These are phyloP conservation scores for Galendromus occidentalis DNA, from an alignment of 1,140 invertebrate species.

Conservation along the genomic window DNA sequence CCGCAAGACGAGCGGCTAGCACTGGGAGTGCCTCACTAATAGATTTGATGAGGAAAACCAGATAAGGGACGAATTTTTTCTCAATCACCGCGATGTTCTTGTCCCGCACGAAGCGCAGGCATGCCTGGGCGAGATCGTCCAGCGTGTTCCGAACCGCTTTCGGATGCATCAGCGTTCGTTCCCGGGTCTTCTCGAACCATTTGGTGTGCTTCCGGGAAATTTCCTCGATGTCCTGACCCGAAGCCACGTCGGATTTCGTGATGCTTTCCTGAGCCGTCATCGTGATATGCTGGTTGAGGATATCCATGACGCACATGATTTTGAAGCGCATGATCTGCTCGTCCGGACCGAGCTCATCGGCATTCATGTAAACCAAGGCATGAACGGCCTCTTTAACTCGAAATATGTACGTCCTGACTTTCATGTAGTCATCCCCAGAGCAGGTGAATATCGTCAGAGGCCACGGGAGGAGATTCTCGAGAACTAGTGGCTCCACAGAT, in stretches of 20 bases:
- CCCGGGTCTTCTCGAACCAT: not conserved
- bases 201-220: not conserved
- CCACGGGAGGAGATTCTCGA: not conserved
- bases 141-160: not conserved
- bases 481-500: not conserved
- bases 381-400: not conserved
- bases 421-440: not conserved
- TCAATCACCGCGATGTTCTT: not conserved
- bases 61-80: not conserved
- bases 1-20: not conserved
- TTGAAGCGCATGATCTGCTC: not conserved
- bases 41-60: not conserved
- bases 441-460: not conserved
- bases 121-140: not conserved
- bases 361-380: not conserved
- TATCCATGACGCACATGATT: not conserved
- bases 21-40: not conserved
- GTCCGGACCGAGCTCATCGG: not conserved
- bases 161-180: not conserved
- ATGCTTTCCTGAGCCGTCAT: not conserved
- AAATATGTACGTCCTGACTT: not conserved
- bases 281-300: conserved; percentile 3
- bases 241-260: not conserved
- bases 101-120: not conserved
- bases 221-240: not conserved